Conservation (phyloP, 2,113 vertebrate species). For the Paracanthobrama guichenoti region DNA sequence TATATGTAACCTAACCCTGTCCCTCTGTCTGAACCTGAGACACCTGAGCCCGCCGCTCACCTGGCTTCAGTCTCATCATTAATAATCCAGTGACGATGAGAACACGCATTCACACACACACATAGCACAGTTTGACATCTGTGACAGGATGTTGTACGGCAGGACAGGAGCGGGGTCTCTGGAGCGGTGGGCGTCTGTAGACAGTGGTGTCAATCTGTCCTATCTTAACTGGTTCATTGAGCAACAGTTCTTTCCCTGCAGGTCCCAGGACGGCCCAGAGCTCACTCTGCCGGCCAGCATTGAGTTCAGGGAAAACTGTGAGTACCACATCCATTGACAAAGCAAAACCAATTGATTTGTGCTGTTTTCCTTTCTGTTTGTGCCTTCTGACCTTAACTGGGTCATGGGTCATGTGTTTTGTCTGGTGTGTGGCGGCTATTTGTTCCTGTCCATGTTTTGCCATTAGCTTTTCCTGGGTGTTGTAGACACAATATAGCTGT, state of each 20-base stretch:
- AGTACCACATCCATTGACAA: constrained; percentile 68
- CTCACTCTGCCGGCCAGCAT: constrained; percentile 90
- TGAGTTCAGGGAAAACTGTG: constrained; percentile 96
- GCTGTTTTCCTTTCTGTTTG: constrained; percentile 3
- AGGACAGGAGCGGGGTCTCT: constrained; percentile 38
- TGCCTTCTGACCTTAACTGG: neutral
- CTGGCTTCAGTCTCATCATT: constrained; percentile 41
- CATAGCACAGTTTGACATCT: neutral
- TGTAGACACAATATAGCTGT: neutral
- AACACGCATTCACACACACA: neutral
- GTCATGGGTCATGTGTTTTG: constrained; percentile 20
- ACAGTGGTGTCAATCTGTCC: constrained; percentile 27
- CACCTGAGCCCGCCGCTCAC: constrained; percentile 16
- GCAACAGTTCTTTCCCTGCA: constrained; percentile 63
- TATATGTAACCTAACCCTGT: constrained; percentile 24
- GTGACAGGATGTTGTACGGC: constrained; percentile 15
- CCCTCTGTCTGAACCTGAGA: constrained; percentile 16
- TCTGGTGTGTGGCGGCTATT: neutral
- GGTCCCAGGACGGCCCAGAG: constrained; percentile 87
- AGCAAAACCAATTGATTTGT: neutral
- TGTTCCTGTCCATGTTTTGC: neutral
- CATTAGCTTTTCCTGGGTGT: neutral
- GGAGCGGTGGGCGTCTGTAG: constrained; percentile 46
- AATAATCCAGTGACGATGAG: constrained; percentile 54
- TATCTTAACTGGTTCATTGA: constrained; percentile 50